Evolutionary conservation across 2,888 invertebrate genomes (phyloP), one percentile per base, ranked within the genome.

Genomic region (Diploptera punctata): DNA sequence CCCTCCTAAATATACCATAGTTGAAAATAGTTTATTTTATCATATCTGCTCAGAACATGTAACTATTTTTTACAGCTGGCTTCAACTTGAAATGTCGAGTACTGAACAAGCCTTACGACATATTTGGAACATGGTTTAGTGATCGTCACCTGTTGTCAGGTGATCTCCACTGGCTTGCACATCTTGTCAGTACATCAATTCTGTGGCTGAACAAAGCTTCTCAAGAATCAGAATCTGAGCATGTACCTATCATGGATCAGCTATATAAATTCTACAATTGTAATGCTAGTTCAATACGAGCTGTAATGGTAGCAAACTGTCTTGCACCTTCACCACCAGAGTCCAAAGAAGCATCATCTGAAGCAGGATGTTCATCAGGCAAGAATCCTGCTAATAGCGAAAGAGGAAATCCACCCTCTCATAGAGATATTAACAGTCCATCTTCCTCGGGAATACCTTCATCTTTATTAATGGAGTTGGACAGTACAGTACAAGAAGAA

Each of bases 91-190:
- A 91, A 77, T 92, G 92, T 78, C 85, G 92, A 67, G 91, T 94
- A 7, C 87, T 89, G 62, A 94, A 94, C 83, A 93, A 93, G 78
- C 94, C 95, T 0, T 94, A 94, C 79, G 94, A 95, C 81, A 91
- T 94, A 76, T 94, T 94, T 83, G 94, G 95, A 9, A 91, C 93
- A n/a, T 95, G 94, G 94, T 94, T 92, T 80, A 93, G 91, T 79
- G 93, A 93, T 80, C 88, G 89, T 77, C 91, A 93, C 80, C 84
- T 95, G 10, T 83, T 95, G 49, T 93, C 93, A 9, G 94, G 94
- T 1, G 91, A 93, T 80, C 84, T 94, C n/a, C 89, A 90, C 79
- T 93, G 93, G 92, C 82, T 94, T 68, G 92, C 91, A 0, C 90
- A 92, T 81, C 83, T 91, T 77, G 90, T 91, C 19, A 91, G 90